Conservation (phyloP, 2,888 invertebrate genomes). For the Diaprepes abbreviatus region DNA sequence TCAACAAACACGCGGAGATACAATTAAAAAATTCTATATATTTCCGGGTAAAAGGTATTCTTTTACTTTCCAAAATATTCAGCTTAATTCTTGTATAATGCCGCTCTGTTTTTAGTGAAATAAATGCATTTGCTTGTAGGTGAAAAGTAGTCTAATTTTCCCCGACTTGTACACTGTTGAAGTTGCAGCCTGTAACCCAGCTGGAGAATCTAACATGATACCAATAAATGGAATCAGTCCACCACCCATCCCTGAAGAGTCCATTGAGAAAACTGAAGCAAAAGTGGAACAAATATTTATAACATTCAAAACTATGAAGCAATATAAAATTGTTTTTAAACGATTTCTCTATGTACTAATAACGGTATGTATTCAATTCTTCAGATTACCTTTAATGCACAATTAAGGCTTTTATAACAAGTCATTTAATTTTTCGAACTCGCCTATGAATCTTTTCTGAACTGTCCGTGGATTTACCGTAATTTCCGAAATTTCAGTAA, state of each 20-base stretch:
- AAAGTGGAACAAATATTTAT: not conserved
- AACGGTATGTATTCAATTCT: slow-evolving; percentile 8
- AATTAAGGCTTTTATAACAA: no score
- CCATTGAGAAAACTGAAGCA: not conserved
- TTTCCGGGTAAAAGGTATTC: no score
- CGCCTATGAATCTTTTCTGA: no score
- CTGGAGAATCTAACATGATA: not conserved
- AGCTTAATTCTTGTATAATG: no score
- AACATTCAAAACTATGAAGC: not conserved
- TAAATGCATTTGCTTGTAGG: slow-evolving; percentile 39
- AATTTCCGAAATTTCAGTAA: no score
- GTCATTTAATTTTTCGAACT: no score
- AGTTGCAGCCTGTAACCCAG: slow-evolving; percentile 11
- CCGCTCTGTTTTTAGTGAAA: no score
- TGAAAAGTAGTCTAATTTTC: slow-evolving; percentile 8
- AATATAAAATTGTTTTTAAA: not conserved
- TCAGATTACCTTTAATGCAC: no score
- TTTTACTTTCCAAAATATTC: no score
- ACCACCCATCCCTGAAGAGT: slow-evolving; percentile 12
- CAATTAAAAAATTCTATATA: no score
- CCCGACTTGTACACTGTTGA: not conserved
- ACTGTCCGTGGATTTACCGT: no score
- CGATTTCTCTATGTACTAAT: not conserved
- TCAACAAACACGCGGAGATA: no score
- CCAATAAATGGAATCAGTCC: not conserved